Evolutionary conservation across 92 coral and sea anemone genomes (phyloP), one percentile per base, ranked within the genome.

Genomic region (Porites lobata): DNA sequence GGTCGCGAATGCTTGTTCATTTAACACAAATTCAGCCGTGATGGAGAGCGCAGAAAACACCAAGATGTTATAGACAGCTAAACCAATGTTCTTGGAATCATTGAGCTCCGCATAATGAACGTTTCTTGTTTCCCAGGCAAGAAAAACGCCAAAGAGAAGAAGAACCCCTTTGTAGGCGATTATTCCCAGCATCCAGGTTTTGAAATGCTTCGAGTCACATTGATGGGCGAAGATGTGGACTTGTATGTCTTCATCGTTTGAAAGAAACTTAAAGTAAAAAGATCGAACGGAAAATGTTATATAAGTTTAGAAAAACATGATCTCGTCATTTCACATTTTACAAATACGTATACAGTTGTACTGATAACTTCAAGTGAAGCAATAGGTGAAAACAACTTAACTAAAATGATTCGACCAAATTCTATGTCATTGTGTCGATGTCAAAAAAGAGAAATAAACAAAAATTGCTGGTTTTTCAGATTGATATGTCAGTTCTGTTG

Each of bases 91-190:
- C 58, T 86, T 90, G 80, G 97, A 94, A 85, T 96, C 99, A 85
- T 96, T 96, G 17, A 96, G 92, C 43, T 91, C 97, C 2, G 88
- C 90, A 72, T 91, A 92, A 57, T 85, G 93, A 5, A 96, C 98
- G 79, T 94, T 90, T 15, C 97, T 67, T 7, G 98, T 94, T 75
- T 96, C 97, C 94, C 94, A 96, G 26, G 98, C 96, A 21, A 96
- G 91, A 83, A 96, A 96, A 79, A 89, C 89, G 8, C 98, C 98
- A 64, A 94, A 96, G 9, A 96, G 84, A 8, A 96, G 91, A 6
- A 94, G 73, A 19, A 90, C 81, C 4, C 98, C 98, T 85, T 96
- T 96, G 76, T 92, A 92, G 59, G 80, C 53, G 7, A 91, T 77
- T 61, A 96, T 80, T 0, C 90, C 90, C 1, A 92, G 75, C 47